phyloP scores from a whole-genome alignment of 1,140 invertebrate species.

The Pogonomyrmex californicus region DNA sequence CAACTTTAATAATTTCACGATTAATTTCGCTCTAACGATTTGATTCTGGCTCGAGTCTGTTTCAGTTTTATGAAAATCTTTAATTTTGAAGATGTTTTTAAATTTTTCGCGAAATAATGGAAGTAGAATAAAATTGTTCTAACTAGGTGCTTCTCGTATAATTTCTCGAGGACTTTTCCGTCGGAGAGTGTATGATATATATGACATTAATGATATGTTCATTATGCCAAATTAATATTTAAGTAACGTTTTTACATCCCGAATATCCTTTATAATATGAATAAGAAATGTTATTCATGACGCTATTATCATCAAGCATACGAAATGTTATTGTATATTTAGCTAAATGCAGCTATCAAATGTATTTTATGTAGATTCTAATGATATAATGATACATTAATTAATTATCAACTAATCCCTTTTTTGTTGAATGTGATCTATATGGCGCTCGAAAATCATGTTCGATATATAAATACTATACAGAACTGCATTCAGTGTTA shows the following conservation, averaged over 20 bases:
- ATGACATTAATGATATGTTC: constrained; percentile 64
- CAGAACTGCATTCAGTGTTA: constrained; percentile 13
- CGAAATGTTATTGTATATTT: not conserved
- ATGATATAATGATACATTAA: not conserved
- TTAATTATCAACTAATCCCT: constrained; percentile 21
- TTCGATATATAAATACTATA: constrained; percentile 11
- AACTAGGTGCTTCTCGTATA: not conserved
- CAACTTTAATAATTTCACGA: not conserved
- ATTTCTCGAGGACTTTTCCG: constrained; percentile 21
- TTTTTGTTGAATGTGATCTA: not conserved
- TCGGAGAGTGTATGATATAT: constrained; percentile 19
- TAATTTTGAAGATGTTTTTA: constrained; percentile 15
- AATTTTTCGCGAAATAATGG: not conserved
- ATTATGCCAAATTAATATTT: constrained; percentile 52
- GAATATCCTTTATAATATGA: constrained; percentile 6
- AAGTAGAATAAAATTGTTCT: not conserved
- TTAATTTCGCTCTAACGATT: not conserved
- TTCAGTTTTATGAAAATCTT: constrained; percentile 1
- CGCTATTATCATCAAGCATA: constrained; percentile 30
- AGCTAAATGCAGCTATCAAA: not conserved
- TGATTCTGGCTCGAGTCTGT: not conserved
- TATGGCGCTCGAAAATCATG: constrained; percentile 15
- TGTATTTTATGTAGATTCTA: not conserved
- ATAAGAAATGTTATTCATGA: constrained; percentile 7
- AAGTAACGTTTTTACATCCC: constrained; percentile 8